phyloP scores from a whole-genome alignment of 2,113 vertebrate species.

The Dolichallabes microphthalmus region DNA sequence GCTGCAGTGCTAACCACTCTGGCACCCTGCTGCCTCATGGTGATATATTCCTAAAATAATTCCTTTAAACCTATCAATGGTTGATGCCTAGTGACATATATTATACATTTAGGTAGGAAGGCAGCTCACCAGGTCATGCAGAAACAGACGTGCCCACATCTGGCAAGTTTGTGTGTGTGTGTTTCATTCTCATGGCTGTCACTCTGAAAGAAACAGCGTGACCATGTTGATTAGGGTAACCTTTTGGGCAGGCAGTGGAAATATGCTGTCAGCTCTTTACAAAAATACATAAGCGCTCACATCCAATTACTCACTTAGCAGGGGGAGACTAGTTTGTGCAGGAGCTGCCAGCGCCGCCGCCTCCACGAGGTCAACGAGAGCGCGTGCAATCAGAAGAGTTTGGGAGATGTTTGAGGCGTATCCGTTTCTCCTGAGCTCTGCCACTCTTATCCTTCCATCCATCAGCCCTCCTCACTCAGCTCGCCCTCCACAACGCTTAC shows the following conservation, averaged over 20 bases:
- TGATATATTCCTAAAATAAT: background rate
- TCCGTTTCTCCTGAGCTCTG: conserved; percentile 51
- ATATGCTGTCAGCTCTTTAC: conserved; percentile 80
- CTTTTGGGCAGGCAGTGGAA: conserved; percentile 68
- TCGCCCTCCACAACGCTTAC: conserved; percentile 56
- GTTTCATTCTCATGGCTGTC: conserved; percentile 76
- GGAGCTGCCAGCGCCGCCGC: conserved; percentile 70
- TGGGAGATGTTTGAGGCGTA: conserved; percentile 50
- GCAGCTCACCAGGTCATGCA: conserved; percentile 44
- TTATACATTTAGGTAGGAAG: background rate
- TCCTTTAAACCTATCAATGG: background rate
- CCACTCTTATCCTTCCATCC: conserved; percentile 46
- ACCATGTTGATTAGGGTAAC: conserved; percentile 75
- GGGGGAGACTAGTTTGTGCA: conserved; percentile 73
- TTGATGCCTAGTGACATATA: background rate
- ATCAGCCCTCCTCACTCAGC: conserved; percentile 49
- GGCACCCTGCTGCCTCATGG: background rate
- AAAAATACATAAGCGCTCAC: conserved; percentile 83
- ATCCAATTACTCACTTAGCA: conserved; percentile 82
- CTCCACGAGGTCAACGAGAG: conserved; percentile 69
- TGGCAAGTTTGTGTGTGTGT: conserved; percentile 60
- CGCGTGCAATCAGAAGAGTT: conserved; percentile 72
- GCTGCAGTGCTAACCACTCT: no score
- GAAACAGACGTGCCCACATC: conserved; percentile 61
- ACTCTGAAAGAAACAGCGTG: conserved; percentile 77